These are phyloP conservation scores for Orthosia gothica DNA, from an alignment of 2,888 invertebrate species.

Conservation along the genomic window DNA sequence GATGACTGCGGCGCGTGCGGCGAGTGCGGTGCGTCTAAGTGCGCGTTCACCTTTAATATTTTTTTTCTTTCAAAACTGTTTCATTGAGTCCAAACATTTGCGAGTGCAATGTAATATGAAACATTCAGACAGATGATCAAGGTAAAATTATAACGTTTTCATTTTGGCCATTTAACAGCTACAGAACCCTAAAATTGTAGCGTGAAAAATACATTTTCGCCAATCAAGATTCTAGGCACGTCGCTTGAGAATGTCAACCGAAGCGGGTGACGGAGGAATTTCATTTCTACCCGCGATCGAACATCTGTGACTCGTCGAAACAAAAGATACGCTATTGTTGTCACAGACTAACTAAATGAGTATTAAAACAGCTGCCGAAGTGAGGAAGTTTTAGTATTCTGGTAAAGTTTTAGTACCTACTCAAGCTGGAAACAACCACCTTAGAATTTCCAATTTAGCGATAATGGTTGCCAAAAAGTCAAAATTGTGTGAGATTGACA, in stretches of 20 bases:
- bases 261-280: constrained; percentile 63
- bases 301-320: constrained; percentile 63
- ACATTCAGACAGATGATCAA: neutral
- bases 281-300: constrained; percentile 71
- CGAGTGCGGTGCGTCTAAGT: too few species aligned
- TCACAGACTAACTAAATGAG: constrained; percentile 29
- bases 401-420: too few species aligned
- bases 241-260: constrained; percentile 63
- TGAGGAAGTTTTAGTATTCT: neutral
- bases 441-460: too few species aligned
- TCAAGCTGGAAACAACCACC: too few species aligned
- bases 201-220: constrained; percentile 61
- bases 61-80: too few species aligned
- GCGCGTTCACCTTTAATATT: too few species aligned
- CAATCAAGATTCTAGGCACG: constrained; percentile 64
- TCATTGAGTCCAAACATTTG: too few species aligned
- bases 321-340: constrained; percentile 55
- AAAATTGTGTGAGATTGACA: too few species aligned
- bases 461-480: too few species aligned
- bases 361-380: neutral
- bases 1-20: too few species aligned
- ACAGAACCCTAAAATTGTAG: constrained; percentile 6
- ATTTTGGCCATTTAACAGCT: neutral
- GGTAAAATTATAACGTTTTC: neutral
- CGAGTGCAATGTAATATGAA: neutral